Conservation (phyloP, 2,888 invertebrate genomes). For the Agapostemon virescens region DNA sequence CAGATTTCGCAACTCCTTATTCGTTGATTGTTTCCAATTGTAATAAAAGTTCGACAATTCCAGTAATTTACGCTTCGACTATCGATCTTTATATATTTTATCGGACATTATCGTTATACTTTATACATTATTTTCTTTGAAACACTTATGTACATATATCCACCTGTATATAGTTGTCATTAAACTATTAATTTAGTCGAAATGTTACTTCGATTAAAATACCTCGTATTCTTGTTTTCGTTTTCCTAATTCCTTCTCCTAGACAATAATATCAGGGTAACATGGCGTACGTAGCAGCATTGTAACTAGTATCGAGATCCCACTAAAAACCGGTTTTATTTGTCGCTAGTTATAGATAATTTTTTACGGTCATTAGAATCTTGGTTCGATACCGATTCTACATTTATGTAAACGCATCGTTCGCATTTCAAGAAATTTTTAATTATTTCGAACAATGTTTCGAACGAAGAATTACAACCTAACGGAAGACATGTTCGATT, state of each 20-base stretch:
- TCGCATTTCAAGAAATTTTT: not conserved
- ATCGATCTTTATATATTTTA: not conserved
- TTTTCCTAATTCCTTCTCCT: constrained; percentile 73
- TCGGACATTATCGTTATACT: too few species aligned
- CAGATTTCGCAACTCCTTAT: constrained; percentile 10
- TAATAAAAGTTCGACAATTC: not conserved
- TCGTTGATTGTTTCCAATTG: not conserved
- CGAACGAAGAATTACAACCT: not conserved
- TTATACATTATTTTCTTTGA: not conserved
- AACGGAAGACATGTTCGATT: not conserved
- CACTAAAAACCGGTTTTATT: constrained; percentile 59
- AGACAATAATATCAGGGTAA: constrained; percentile 72
- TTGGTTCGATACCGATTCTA: not conserved
- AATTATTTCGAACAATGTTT: not conserved
- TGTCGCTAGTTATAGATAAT: constrained; percentile 12
- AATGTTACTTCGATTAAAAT: not conserved
- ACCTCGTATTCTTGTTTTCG: constrained; percentile 18
- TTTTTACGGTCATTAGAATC: not conserved
- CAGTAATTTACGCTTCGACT: not conserved
- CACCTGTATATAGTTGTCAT: not conserved
- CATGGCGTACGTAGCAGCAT: constrained; percentile 68
- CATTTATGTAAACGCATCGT: not conserved
- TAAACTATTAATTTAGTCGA: not conserved
- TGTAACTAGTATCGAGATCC: constrained; percentile 46
- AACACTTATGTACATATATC: not conserved